Evolutionary conservation across 2,113 vertebrate genomes (phyloP).

Genomic region (Casuarius casuarius): DNA sequence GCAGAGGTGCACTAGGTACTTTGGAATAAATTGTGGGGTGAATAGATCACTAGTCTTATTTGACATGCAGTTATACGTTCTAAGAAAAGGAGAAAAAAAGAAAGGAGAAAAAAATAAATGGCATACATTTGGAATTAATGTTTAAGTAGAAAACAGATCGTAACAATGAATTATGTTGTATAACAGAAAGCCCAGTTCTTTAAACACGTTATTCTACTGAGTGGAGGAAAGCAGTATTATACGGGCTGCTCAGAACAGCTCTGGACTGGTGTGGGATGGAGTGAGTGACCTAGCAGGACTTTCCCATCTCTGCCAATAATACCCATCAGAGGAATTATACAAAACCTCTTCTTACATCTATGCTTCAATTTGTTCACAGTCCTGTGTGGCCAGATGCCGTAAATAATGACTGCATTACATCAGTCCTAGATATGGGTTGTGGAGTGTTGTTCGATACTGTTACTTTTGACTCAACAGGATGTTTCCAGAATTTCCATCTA

Average conservation of each 20-base stretch:
- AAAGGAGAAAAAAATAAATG: background rate
- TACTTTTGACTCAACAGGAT: background rate
- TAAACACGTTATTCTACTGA: background rate
- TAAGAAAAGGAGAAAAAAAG: background rate
- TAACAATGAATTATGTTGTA: background rate
- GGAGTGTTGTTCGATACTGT: background rate
- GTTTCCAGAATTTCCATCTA: constrained; percentile 4
- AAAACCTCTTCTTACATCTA: background rate
- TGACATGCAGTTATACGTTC: background rate
- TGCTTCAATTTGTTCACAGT: background rate
- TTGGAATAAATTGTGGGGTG: background rate
- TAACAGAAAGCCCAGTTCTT: background rate
- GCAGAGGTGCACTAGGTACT: background rate
- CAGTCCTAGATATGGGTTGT: background rate
- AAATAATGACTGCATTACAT: background rate
- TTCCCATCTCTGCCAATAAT: background rate
- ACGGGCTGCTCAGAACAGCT: background rate
- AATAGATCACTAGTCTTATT: background rate
- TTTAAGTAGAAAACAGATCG: background rate
- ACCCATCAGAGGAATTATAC: background rate
- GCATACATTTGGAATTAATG: background rate
- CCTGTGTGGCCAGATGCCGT: background rate
- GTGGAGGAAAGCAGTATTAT: background rate
- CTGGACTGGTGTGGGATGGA: background rate
- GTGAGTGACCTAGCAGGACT: background rate